These are phyloP conservation scores for Dendroctonus ponderosae DNA, from an alignment of 1,140 invertebrate genomes.

Conservation along the genomic window DNA sequence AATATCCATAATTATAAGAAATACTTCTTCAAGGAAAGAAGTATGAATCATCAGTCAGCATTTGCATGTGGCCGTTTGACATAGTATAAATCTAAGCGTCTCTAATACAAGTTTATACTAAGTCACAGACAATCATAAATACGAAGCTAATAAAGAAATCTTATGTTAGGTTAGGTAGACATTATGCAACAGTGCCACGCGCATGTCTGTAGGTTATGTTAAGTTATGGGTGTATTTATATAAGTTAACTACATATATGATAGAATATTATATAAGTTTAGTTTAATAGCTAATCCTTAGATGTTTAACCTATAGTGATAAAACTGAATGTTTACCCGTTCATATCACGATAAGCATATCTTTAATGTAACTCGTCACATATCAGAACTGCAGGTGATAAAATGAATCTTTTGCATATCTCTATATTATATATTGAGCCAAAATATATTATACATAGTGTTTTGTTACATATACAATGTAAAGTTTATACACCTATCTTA, in stretches of 20 bases:
- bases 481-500: slow-evolving; percentile 29
- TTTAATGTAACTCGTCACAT: slow-evolving; percentile 10
- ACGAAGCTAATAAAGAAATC: slow-evolving; percentile 40
- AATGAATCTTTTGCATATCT: slow-evolving; percentile 28
- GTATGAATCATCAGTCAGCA: too few relatives aligned
- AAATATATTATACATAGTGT: slow-evolving; percentile 33
- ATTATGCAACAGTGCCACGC: slow-evolving; percentile 35
- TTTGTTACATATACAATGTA: slow-evolving; percentile 35
- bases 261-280: background rate
- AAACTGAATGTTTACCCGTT: background rate
- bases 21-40: too few relatives aligned
- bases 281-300: background rate
- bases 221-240: background rate
- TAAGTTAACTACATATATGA: background rate
- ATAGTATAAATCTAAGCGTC: slow-evolving; percentile 35
- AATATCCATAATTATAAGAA: too few relatives aligned
- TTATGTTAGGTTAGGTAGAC: slow-evolving; percentile 46
- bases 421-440: slow-evolving; percentile 19
- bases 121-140: slow-evolving; percentile 49
- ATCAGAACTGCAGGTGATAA: slow-evolving; percentile 25
- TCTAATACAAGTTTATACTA: slow-evolving; percentile 41
- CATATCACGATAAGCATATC: background rate
- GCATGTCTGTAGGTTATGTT: slow-evolving; percentile 37
- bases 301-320: background rate
- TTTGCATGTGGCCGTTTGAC: slow-evolving; percentile 25